These are phyloP conservation scores for Sparus aurata DNA, from an alignment of 2,797 vertebrate genomes.

Conservation along the genomic window DNA sequence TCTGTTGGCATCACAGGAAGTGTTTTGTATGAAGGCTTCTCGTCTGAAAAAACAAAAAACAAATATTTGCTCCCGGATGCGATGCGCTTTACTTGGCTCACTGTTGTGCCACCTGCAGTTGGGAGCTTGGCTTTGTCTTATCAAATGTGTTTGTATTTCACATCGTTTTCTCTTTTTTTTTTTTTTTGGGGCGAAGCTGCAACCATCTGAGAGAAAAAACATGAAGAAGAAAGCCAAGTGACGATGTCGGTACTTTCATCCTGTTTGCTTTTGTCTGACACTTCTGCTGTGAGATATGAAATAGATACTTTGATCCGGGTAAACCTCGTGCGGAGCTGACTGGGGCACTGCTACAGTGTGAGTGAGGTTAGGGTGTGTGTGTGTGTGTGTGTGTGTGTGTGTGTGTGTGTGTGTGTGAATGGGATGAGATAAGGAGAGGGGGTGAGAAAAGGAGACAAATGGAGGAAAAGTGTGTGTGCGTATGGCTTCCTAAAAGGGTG, in stretches of 20 bases:
- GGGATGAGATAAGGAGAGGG: neutral
- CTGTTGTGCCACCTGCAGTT: constrained; percentile 44
- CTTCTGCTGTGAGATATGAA: constrained; percentile 60
- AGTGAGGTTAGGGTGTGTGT: constrained; percentile 28
- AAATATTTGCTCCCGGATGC: constrained; percentile 40
- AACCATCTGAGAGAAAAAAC: constrained; percentile 33
- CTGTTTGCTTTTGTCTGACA: constrained; percentile 61
- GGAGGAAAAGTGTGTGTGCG: constrained; percentile 11
- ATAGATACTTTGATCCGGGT: constrained; percentile 66
- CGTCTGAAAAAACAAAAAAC: constrained; percentile 17
- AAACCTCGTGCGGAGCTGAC: constrained; percentile 49
- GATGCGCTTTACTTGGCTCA: constrained; percentile 41
- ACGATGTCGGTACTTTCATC: constrained; percentile 54
- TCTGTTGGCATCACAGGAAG: constrained; percentile 22
- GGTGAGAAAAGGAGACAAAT: neutral
- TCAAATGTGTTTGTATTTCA: constrained; percentile 47
- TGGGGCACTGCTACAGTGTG: constrained; percentile 20
- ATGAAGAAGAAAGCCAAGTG: constrained; percentile 28
- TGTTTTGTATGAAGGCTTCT: constrained; percentile 36
- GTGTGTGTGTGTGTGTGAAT: constrained; percentile 6
- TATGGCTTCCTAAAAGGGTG: constrained; percentile 49
- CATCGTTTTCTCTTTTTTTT: constrained; percentile 17
- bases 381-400: constrained; percentile 33
- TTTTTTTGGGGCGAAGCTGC: constrained; percentile 34
- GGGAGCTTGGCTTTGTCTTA: constrained; percentile 37